phyloP scores from a whole-genome alignment of 2,797 vertebrate species.

The Apogon hyalosoma region DNA sequence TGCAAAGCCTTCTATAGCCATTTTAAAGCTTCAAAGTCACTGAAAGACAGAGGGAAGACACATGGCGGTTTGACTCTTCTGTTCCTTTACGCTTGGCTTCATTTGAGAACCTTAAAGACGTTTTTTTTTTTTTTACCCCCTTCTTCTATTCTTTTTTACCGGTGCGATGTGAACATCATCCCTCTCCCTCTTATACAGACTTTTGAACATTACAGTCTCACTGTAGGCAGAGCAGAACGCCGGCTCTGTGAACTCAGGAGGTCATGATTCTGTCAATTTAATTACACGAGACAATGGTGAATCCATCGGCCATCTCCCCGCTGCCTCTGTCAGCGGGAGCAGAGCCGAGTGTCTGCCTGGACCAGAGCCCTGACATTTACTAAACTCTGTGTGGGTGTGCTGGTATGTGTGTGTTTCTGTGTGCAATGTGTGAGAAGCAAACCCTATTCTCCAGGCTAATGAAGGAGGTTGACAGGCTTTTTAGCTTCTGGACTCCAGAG shows the following conservation, averaged over 20 bases:
- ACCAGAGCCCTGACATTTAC: conserved; percentile 57
- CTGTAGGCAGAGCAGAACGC: conserved; percentile 16
- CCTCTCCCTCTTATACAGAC: conserved; percentile 25
- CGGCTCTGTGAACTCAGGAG: conserved; percentile 44
- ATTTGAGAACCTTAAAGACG: conserved; percentile 32
- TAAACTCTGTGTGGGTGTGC: conserved; percentile 11
- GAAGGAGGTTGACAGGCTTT: conserved; percentile 57
- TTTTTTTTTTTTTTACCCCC: conserved; percentile 12
- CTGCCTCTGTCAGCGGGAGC: conserved; percentile 44
- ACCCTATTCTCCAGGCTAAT: conserved; percentile 51
- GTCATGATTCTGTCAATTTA: conserved; percentile 64
- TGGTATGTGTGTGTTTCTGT: conserved; percentile 7
- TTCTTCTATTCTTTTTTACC: conserved; percentile 1
- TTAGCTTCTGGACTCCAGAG: conserved; percentile 50
- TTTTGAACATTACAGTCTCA: conserved; percentile 26
- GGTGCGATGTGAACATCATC: conserved; percentile 35
- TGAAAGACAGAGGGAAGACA: conserved; percentile 28
- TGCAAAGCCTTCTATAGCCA: conserved; percentile 8
- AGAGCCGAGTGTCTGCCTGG: conserved; percentile 28
- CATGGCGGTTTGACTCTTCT: conserved; percentile 17
- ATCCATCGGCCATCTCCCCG: conserved; percentile 19
- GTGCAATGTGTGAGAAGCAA: conserved; percentile 8
- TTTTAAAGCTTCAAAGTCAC: conserved; percentile 22
- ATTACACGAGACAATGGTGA: conserved; percentile 52
- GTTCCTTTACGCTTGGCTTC: conserved; percentile 28